phyloP scores from a whole-genome alignment of 2,113 vertebrate genomes.

The Corythoichthys haematopterus region DNA sequence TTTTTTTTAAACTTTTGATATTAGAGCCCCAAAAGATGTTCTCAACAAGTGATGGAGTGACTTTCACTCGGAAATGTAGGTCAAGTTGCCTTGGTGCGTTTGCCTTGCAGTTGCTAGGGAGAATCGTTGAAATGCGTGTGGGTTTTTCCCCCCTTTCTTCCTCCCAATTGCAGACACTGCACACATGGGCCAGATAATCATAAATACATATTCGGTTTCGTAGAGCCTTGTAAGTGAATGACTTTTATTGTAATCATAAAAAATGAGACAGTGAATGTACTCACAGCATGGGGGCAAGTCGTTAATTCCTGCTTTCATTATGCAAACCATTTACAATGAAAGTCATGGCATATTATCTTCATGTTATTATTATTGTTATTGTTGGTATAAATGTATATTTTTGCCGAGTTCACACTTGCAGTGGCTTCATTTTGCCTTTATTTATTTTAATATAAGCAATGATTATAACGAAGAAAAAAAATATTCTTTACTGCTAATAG shows the following conservation, averaged over 20 bases:
- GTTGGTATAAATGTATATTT: neutral
- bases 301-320: constrained; percentile 4
- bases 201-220: constrained; percentile 6
- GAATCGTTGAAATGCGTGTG: neutral
- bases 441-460: no score
- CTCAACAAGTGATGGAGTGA: neutral
- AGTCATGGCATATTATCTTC: neutral
- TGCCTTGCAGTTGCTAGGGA: constrained; percentile 2
- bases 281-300: constrained; percentile 2
- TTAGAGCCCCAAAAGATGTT: neutral
- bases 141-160: neutral
- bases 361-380: neutral
- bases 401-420: no score
- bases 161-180: neutral
- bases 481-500: no score
- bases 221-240: neutral
- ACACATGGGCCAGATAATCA: constrained; percentile 10
- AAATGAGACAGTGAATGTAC: constrained; percentile 1
- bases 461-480: no score
- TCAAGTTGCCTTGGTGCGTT: neutral
- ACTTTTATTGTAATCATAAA: constrained; percentile 3
- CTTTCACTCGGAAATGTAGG: constrained; percentile 3
- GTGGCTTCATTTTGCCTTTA: no score
- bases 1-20: neutral
- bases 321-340: neutral